Evolutionary conservation across 2,797 vertebrate species (phyloP).

Genomic region (Danionella dracula): DNA sequence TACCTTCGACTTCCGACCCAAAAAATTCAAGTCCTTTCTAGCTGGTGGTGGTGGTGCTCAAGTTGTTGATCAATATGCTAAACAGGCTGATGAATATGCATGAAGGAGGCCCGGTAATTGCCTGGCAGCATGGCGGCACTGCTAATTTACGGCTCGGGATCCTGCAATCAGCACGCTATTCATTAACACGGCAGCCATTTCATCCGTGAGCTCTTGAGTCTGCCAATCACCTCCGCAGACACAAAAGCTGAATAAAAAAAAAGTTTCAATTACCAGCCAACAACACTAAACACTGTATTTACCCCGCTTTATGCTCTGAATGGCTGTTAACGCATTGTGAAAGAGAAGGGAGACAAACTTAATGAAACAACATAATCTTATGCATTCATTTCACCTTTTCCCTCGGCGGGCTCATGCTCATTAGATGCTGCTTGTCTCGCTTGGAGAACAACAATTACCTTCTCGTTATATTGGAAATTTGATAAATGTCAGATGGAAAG

Average conservation of each 20-base stretch:
- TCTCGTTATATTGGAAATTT: slow-evolving; percentile 45
- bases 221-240: slow-evolving; percentile 94
- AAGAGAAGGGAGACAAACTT: slow-evolving; percentile 59
- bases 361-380: slow-evolving; percentile 70
- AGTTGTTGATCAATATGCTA: slow-evolving; percentile 95
- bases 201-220: slow-evolving; percentile 94
- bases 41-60: slow-evolving; percentile 37
- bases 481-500: slow-evolving; percentile 38
- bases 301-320: slow-evolving; percentile 68
- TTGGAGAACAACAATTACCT: slow-evolving; percentile 51
- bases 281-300: slow-evolving; percentile 77
- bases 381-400: slow-evolving; percentile 65
- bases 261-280: slow-evolving; percentile 81
- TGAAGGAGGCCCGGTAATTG: slow-evolving; percentile 96
- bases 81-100: slow-evolving; percentile 98
- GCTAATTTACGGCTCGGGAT: slow-evolving; percentile 99
- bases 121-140: slow-evolving; percentile 92
- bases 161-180: slow-evolving; percentile 99
- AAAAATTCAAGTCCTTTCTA: slow-evolving; percentile 43
- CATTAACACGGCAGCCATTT: slow-evolving; percentile 98
- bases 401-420: slow-evolving; percentile 37
- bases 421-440: slow-evolving; percentile 47
- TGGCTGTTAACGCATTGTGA: slow-evolving; percentile 67
- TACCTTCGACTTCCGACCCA: slow-evolving; percentile 51
- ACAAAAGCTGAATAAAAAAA: slow-evolving; percentile 66